Percentiles rank a stretch among this genome's conserved stretches.
Evolutionary conservation across 1,140 invertebrate species (phyloP).

Genomic region (Bombus superbus): DNA sequence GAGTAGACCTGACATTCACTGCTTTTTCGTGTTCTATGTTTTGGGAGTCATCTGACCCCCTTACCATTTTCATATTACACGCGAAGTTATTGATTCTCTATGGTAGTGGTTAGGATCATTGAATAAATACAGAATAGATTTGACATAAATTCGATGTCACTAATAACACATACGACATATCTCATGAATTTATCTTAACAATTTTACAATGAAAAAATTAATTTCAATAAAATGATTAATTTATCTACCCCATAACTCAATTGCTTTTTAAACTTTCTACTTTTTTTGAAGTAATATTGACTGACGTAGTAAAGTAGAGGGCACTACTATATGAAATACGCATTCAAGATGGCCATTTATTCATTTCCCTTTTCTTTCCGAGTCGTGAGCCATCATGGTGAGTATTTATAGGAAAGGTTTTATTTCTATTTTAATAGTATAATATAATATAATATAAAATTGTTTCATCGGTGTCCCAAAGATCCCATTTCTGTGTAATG

Average conservation of each 20-base stretch:
- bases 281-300: neutral
- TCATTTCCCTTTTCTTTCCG: constrained; percentile 69
- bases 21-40: no score
- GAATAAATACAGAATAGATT: no score
- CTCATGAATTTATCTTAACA: neutral
- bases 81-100: no score
- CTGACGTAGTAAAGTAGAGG: constrained; percentile 25
- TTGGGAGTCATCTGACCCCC: no score
- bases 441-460: neutral
- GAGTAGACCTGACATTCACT: no score
- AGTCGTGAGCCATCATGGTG: constrained; percentile 72
- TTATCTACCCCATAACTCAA: neutral
- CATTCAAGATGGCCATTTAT: constrained; percentile 43
- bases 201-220: neutral
- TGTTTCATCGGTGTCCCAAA: neutral
- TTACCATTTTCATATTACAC: no score
- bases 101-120: no score
- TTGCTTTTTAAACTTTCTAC: neutral
- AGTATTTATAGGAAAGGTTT: constrained; percentile 46
- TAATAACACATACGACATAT: neutral
- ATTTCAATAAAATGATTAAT: neutral
- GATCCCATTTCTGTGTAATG: neutral
- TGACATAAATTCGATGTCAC: neutral
- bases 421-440: neutral
- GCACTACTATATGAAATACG: neutral